Evolutionary conservation across 1,140 invertebrate species (phyloP), one percentile per base, ranked within the genome.

Genomic region (Philopotamus ludificatus): DNA sequence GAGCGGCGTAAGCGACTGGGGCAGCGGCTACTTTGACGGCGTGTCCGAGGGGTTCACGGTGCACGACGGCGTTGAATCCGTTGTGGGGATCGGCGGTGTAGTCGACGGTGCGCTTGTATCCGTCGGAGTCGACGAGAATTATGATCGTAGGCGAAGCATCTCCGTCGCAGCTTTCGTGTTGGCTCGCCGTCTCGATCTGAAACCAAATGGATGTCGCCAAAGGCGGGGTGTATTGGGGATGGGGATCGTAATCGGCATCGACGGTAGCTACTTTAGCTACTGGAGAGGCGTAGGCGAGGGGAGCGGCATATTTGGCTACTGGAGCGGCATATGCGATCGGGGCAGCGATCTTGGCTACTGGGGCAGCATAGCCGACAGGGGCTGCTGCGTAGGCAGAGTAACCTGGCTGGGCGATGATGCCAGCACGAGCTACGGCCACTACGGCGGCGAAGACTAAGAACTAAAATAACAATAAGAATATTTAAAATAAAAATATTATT

Each of bases 141-240:
- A 83, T 49, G 75, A 74, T 61, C 83, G 83, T 70, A 82, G 12
- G 84, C 83, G 42, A 84, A n/a, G n/a, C 76, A 66, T 84, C 83
- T 39, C 84, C 84, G 58, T 80, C 77, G 3, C 83, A 76, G 20
- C 75, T 79, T 73, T 85, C 84, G 57, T 83, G 76, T 73, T 85
- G 83, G 65, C 79, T 81, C 74, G 85, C 85, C 68, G 80, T 78
- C 70, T 85, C 84, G 9, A 86, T 83, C 80, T 86, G 70, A 82
- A 79, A 21, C 79, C 76, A 61, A 86, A 71, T 83, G 79, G 22
- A 86, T 78, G 57, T 83, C 79, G n/a, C n/a, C n/a, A 72, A 85
- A 85, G 39, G 81, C 81, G 73, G 79, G 84, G 49, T 79, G 71
- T 83, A 84, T 72, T 83, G 82, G 16, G 82, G 83, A 65, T 82